Evolutionary conservation across 2,797 vertebrate genomes (phyloP).

Genomic region (Oreonectes daqikongensis): DNA sequence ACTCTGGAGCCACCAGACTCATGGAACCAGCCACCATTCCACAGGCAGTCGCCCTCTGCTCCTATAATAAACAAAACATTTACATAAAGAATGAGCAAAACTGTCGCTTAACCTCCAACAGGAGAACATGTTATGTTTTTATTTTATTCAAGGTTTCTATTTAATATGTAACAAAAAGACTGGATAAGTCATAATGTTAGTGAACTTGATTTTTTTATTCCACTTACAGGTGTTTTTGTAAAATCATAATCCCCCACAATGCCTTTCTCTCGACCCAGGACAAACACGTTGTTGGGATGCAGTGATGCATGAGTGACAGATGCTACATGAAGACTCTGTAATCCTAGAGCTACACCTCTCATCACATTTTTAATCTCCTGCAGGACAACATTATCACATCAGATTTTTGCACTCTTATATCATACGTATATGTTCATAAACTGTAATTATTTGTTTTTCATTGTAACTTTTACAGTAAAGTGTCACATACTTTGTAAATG

Average conservation of each 20-base stretch:
- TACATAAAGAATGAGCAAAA: not conserved
- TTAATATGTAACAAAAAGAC: not conserved
- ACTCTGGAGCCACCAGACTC: constrained; percentile 76
- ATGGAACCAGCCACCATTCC: constrained; percentile 68
- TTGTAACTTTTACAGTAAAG: not conserved
- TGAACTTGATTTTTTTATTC: not conserved
- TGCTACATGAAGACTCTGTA: constrained; percentile 73
- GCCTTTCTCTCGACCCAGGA: constrained; percentile 76
- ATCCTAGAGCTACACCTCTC: constrained; percentile 78
- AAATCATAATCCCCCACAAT: constrained; percentile 84
- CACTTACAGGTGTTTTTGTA: constrained; percentile 79
- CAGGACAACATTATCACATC: not conserved
- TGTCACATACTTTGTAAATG: not conserved
- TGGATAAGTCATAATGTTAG: not conserved
- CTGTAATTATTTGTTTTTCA: not conserved
- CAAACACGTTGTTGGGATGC: constrained; percentile 81
- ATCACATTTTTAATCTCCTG: constrained; percentile 80
- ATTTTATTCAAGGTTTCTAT: not conserved
- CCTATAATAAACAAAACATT: constrained; percentile 58
- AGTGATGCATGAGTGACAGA: constrained; percentile 77
- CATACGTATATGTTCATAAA: too few relatives aligned
- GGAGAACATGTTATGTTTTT: not conserved
- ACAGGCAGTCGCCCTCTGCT: constrained; percentile 68
- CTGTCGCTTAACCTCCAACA: not conserved
- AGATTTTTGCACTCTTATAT: not conserved